Evolutionary conservation across 2,888 invertebrate species (phyloP), one percentile per base, ranked within the genome.

Genomic region (Andricus quercusramuli): DNA sequence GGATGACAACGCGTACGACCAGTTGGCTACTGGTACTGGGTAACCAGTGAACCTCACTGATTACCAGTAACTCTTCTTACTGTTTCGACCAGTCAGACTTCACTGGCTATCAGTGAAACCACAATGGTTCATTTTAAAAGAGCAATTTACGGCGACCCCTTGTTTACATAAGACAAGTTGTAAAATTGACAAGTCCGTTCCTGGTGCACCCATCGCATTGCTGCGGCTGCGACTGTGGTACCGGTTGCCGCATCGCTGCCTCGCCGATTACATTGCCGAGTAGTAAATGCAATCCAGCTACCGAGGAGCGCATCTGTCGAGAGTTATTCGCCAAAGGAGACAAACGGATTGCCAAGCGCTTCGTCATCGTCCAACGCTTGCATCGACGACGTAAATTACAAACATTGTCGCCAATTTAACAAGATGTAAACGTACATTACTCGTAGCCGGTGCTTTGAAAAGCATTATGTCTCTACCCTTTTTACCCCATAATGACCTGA

Each of bases 301-400:
- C 70, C 51, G 47, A 51, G 47, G 70, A 70, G 70, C 20, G 70
- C 70, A 70, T 70, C 70, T 70, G 70, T 70, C 51, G 70, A 68
- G 68, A 44, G 70, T 51, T 70, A 70, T 70, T 70, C 70, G 29
- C 70, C 29, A 70, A 51, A 51, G 70, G 70, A 70, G 70, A 51
- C 70, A 51, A 70, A 70, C 70, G 51, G 47, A 47, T 70, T 70
- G 51, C 47, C 70, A 70, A 51, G 70, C 51, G 29, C 70, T 70
- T 70, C 51, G 51, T 70, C 70, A 70, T 70, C 70, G 70, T 70
- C 29, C 51, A 51, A 9, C 29, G 25, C 70, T 70, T 70, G 51
- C 20, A 70, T 70, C 70, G 47, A 20, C 51, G 70, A 70, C 70
- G 29, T 51, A 70, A 70, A 70, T 70, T 70, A 70, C 70, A 70